Evolutionary conservation across 2,797 vertebrate genomes (phyloP).

Genomic region (Oreochromis grahami): DNA sequence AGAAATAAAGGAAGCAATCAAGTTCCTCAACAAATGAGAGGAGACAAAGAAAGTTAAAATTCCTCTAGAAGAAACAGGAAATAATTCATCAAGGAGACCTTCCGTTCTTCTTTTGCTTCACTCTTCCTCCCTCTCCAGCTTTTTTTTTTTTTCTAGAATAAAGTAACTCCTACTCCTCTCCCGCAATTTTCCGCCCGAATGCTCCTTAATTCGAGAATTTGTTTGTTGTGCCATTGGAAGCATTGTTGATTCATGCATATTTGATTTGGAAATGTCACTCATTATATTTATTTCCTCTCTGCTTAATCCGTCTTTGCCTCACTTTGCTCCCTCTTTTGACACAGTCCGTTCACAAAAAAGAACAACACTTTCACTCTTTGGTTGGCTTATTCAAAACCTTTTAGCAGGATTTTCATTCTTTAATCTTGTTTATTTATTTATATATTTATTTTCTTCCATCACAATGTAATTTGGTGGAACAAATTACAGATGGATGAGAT

Average conservation of each 20-base stretch:
- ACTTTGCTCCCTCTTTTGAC: conserved; percentile 3
- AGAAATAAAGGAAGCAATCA: neutral
- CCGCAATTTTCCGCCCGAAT: conserved; percentile 62
- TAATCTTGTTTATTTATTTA: neutral
- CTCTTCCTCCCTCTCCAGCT: neutral
- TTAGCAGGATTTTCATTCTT: neutral
- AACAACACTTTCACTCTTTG: neutral
- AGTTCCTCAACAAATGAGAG: neutral
- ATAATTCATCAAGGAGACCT: neutral
- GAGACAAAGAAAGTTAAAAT: neutral
- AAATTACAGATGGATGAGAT: conserved; percentile 18
- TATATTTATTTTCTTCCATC: neutral
- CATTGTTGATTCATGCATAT: conserved; percentile 70
- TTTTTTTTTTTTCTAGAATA: conserved; percentile 12
- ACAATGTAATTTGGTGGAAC: neutral
- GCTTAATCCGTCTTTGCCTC: conserved; percentile 1
- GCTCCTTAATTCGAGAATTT: conserved; percentile 58
- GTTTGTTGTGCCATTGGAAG: conserved; percentile 60
- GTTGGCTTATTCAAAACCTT: neutral
- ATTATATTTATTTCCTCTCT: conserved; percentile 49
- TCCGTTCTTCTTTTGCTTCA: neutral
- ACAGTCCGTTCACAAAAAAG: conserved; percentile 31
- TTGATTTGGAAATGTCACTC: conserved; percentile 72
- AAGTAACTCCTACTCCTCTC: conserved; percentile 41
- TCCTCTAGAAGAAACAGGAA: neutral